Base-by-base conservation (phyloP, 2,797 vertebrate genomes). In the Lagocephalus sceleratus region DNA sequence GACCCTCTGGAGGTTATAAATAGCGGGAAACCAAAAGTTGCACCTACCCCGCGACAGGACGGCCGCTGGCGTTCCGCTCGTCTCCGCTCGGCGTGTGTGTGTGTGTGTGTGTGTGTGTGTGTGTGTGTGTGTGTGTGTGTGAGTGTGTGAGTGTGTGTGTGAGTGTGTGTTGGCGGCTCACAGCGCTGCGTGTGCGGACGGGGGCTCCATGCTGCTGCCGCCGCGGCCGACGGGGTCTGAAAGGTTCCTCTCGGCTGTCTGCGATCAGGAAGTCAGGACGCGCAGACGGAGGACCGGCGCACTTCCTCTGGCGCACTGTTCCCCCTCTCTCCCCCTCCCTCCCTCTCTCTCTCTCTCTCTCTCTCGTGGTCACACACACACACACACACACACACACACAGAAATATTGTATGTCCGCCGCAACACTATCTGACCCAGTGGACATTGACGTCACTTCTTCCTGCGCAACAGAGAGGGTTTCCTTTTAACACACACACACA, bases 221-320 rank as follows among this genome's bases (percentile, higher is more conserved):
- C 40, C 19, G 40, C 40, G 84, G 89, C 88, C 87, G 88, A 87
- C 83, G 84, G 87, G 58, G 74, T 90, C 89, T 93, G 93, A 93
- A 95, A 95, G 83, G 91, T 85, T 63, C 73, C 68, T 84, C 77
- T 82, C 75, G 84, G 71, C 84, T 80, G 68, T 78, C 78, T 85
- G 87, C 58, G 92, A 94, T 94, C 95, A 98, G 95, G 96, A 98
- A 98, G 95, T 95, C 92, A 86, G 94, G 92, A 93, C 94, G 94
- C 94, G 90, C 94, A 94, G 94, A 97, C 95, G 93, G 92, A 90
- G 93, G 93, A 93, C 94, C 93, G 92, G 95, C 94, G 95, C 94
- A 96, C 95, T 98, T 98, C 95, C 95, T 97, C 92, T 94, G 91
- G 93, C 92, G 93, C 93, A 93, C 94, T 94, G 94, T 95, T 94